phyloP scores from a whole-genome alignment of 2,888 invertebrate species.

The Trypoxylon attenuatum region DNA sequence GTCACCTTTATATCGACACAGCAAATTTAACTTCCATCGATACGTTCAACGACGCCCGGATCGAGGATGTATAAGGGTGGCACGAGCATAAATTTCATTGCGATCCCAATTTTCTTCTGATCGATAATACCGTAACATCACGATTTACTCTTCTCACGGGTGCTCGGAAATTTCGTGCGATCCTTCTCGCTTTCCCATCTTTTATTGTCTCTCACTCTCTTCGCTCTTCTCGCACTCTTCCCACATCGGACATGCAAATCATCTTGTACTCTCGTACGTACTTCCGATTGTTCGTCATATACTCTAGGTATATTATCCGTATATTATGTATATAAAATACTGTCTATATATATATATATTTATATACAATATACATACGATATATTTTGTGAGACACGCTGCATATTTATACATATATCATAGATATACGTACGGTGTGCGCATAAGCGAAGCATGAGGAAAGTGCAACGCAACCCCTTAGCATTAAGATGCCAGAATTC shows the following conservation, averaged over 20 bases:
- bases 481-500: constrained; percentile 15
- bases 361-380: background rate
- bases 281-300: background rate
- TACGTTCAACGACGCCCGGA: no score
- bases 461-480: constrained; percentile 56
- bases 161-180: background rate
- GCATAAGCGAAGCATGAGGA: constrained; percentile 63
- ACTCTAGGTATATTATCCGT: background rate
- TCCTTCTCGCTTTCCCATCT: background rate
- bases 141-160: background rate
- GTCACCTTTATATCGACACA: no score
- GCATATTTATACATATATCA: constrained; percentile 27
- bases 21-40: no score
- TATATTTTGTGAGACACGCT: constrained; percentile 32
- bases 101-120: no score
- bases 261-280: background rate
- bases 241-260: no score
- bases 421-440: constrained; percentile 42
- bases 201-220: background rate
- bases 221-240: background rate
- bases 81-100: no score
- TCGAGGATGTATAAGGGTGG: no score
- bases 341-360: constrained; percentile 17
- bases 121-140: no score
- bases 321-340: constrained; percentile 11